Conservation (phyloP, 1,140 invertebrate species). For the Aphidius ervi region DNA sequence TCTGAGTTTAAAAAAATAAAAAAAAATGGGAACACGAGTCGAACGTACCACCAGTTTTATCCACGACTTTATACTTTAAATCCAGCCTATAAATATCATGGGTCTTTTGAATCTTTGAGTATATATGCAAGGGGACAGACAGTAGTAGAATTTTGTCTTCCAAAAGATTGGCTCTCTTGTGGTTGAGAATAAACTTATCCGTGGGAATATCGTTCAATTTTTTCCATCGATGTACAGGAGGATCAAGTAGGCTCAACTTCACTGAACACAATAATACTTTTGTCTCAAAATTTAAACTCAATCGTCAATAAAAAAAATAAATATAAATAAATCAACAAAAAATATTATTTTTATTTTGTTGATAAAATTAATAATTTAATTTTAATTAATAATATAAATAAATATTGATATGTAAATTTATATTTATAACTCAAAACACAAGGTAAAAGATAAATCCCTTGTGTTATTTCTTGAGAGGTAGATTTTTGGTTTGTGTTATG, state of each 20-base stretch:
- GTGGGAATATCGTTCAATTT: constrained; percentile 51
- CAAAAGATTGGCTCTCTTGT: constrained; percentile 53
- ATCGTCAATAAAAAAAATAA: too few relatives aligned
- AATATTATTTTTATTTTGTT: too few relatives aligned
- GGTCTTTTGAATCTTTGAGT: constrained; percentile 46
- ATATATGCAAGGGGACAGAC: constrained; percentile 2
- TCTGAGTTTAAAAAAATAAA: constrained; percentile 41
- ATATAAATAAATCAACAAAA: too few relatives aligned
- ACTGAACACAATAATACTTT: too few relatives aligned
- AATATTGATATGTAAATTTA: too few relatives aligned
- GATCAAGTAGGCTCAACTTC: too few relatives aligned
- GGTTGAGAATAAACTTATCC: constrained; percentile 40
- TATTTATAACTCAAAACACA: too few relatives aligned
- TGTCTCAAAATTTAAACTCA: too few relatives aligned
- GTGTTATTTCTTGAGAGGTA: too few relatives aligned
- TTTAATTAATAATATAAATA: too few relatives aligned
- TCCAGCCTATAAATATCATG: constrained; percentile 53
- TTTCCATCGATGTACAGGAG: constrained; percentile 48
- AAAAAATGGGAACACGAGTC: constrained; percentile 23
- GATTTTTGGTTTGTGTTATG: constrained; percentile 23
- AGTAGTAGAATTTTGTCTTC: constrained; percentile 44
- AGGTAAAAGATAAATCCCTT: too few relatives aligned
- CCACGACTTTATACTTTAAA: constrained; percentile 54
- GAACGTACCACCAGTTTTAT: constrained; percentile 15
- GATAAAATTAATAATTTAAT: too few relatives aligned